Evolutionary conservation across 2,888 invertebrate genomes (phyloP).

Genomic region (Meta bourneti): DNA sequence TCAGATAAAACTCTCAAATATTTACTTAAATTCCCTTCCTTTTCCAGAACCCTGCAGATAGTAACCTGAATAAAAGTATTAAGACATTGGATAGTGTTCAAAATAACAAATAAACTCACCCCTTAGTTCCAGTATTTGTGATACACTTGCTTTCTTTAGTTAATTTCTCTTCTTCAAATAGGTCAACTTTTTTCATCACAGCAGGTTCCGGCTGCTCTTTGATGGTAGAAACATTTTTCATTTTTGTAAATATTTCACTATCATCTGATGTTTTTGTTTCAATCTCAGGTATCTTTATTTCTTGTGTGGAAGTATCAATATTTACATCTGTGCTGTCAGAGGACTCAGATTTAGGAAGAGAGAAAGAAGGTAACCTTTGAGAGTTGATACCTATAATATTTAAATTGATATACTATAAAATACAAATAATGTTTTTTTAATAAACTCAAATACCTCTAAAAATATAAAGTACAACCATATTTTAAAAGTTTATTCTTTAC

Average conservation of each 20-base stretch:
- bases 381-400: constrained; percentile 53
- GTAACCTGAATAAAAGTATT: no score
- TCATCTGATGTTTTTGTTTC: not conserved
- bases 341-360: constrained; percentile 31
- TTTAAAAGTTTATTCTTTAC: no score
- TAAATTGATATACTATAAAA: not conserved
- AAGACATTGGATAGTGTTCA: not conserved
- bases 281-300: not conserved
- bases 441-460: no score
- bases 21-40: no score
- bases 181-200: constrained; percentile 35
- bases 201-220: constrained; percentile 3
- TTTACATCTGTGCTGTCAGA: not conserved
- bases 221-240: constrained; percentile 32
- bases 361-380: constrained; percentile 58
- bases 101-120: constrained; percentile 35
- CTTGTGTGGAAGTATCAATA: not conserved
- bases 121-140: not conserved
- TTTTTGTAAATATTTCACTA: constrained; percentile 55
- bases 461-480: no score
- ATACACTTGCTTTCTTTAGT: constrained; percentile 5
- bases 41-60: no score
- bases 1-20: no score
- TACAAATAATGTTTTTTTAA: not conserved
- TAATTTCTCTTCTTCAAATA: constrained; percentile 60